Evolutionary conservation across 2,888 invertebrate genomes (phyloP).

Genomic region (Cabera pusaria): DNA sequence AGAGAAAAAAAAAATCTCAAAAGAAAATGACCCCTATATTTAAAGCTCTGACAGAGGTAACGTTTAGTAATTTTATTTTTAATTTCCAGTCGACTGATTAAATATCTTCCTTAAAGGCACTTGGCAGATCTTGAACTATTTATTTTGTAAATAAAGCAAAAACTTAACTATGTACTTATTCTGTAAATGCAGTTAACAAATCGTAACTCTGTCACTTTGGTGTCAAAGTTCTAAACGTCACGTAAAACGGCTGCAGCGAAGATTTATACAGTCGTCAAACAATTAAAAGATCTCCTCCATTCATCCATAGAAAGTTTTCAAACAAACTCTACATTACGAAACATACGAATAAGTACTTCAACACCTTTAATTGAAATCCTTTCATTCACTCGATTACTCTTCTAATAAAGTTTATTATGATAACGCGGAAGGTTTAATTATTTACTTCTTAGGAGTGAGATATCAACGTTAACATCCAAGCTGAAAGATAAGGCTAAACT

Average conservation of each 20-base stretch:
- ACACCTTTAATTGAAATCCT: background rate
- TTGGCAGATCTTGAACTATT: too few relatives aligned
- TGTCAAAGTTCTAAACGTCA: slow-evolving; percentile 14
- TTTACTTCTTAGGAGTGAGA: background rate
- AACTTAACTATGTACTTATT: background rate
- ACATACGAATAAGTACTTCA: too few relatives aligned
- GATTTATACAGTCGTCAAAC: slow-evolving; percentile 12
- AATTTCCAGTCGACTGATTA: too few relatives aligned
- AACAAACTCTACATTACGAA: background rate
- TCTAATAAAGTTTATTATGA: background rate
- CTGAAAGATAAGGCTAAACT: slow-evolving; percentile 25
- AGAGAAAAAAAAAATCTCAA: too few relatives aligned
- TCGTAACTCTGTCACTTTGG: slow-evolving; percentile 15
- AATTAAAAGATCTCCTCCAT: slow-evolving; percentile 8
- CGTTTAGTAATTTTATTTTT: too few relatives aligned
- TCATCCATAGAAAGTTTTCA: background rate
- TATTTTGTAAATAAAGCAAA: background rate
- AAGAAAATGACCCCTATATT: too few relatives aligned
- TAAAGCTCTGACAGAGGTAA: too few relatives aligned
- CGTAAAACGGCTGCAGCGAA: slow-evolving; percentile 5
- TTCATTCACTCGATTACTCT: slow-evolving; percentile 1
- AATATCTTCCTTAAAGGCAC: too few relatives aligned
- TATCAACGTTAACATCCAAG: slow-evolving; percentile 12
- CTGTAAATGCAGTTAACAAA: slow-evolving; percentile 8
- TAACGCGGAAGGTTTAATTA: background rate